Conservation (phyloP, 2,113 vertebrate species). For the Eurypyga helias region DNA sequence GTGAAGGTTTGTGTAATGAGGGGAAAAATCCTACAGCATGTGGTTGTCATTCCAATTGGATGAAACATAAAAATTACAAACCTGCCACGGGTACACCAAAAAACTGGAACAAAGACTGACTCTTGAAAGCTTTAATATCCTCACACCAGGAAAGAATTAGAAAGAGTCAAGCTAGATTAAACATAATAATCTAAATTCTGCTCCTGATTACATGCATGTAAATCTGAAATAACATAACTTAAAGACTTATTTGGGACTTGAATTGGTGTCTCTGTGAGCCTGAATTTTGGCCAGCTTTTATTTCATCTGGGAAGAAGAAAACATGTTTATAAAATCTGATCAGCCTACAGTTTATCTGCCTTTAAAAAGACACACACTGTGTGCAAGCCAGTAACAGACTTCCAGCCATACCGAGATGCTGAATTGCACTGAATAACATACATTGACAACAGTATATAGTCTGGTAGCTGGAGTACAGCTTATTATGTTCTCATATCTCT, state of each 20-base stretch:
- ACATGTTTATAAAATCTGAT: constrained; percentile 40
- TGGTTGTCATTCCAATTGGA: constrained; percentile 16
- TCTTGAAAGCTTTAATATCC: constrained; percentile 25
- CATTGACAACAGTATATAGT: neutral
- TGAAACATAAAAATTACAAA: constrained; percentile 47
- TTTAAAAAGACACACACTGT: constrained; percentile 15
- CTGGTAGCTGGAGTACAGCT: neutral
- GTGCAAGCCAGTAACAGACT: neutral
- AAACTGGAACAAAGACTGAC: neutral
- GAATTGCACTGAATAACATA: neutral
- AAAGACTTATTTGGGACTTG: neutral
- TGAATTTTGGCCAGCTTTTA: constrained; percentile 19
- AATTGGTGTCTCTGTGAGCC: neutral
- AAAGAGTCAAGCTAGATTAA: constrained; percentile 5
- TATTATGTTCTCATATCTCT: neutral
- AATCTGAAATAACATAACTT: constrained; percentile 28
- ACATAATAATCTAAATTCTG: constrained; percentile 27
- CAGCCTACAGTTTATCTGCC: constrained; percentile 14
- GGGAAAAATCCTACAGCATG: constrained; percentile 9
- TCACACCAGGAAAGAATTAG: constrained; percentile 43
- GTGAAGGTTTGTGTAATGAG: constrained; percentile 20
- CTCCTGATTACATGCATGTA: constrained; percentile 16
- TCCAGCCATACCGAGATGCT: neutral
- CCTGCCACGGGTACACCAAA: neutral
- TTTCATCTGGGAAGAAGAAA: constrained; percentile 42